Percentiles rank a stretch among this genome's conserved stretches.
phyloP scores from a whole-genome alignment of 2,113 vertebrate genomes.

The Galeopterus variegatus region DNA sequence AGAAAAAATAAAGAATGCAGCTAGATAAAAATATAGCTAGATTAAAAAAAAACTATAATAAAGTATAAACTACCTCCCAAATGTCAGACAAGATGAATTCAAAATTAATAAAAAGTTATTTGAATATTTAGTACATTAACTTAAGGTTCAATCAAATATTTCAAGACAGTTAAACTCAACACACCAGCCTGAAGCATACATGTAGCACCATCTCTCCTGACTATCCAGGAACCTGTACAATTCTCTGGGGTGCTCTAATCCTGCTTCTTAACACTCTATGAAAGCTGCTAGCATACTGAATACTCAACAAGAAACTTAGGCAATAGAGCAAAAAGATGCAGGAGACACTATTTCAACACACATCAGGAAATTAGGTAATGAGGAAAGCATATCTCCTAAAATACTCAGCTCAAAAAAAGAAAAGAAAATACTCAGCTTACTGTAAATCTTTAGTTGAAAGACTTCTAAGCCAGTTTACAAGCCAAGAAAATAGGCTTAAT shows the following conservation, averaged over 20 bases:
- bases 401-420: not conserved
- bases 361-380: slow-evolving; percentile 18
- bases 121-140: slow-evolving; percentile 30
- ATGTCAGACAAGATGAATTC: slow-evolving; percentile 6
- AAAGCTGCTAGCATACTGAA: not conserved
- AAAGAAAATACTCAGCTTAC: not conserved
- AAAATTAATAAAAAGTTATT: slow-evolving; percentile 49
- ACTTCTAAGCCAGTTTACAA: slow-evolving; percentile 26
- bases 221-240: not conserved
- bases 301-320: not conserved
- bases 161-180: not conserved
- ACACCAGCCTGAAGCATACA: slow-evolving; percentile 20
- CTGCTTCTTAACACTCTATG: not conserved
- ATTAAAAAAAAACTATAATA: slow-evolving; percentile 33
- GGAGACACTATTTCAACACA: not conserved
- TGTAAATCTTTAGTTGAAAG: slow-evolving; percentile 42
- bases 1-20: too few species aligned
- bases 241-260: not conserved
- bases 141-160: slow-evolving; percentile 39
- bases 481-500: slow-evolving; percentile 31
- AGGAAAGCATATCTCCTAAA: slow-evolving; percentile 30
- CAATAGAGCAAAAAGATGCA: slow-evolving; percentile 17
- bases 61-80: not conserved
- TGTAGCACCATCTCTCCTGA: not conserved
- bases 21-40: slow-evolving; percentile 17